A percentile compares a stretch with the other conserved stretches of the same genome.
These are phyloP conservation scores for Drosophila lacicola DNA, from an alignment of 2,888 invertebrate species.

Conservation along the genomic window DNA sequence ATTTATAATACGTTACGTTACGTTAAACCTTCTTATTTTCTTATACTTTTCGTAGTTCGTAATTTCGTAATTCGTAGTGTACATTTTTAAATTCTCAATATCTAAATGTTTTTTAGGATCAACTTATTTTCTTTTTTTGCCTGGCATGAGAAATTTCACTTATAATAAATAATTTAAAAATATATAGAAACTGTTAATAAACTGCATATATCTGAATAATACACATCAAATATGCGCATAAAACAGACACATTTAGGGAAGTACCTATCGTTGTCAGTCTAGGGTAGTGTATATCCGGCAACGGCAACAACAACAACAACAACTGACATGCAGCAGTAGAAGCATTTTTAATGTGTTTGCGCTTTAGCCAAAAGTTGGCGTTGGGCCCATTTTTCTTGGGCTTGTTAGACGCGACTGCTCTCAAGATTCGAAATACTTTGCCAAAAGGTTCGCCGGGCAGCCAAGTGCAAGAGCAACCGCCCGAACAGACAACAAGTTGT, in stretches of 20 bases:
- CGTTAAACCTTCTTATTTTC: no score
- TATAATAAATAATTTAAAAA: no score
- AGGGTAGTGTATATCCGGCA: constrained; percentile 22
- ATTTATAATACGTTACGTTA: no score
- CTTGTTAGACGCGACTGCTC: constrained; percentile 80
- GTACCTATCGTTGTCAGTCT: constrained; percentile 2
- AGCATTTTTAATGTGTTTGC: constrained; percentile 80
- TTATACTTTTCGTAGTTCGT: no score
- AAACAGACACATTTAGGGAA: not conserved
- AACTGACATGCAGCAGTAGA: constrained; percentile 52
- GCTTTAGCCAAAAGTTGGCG: constrained; percentile 80
- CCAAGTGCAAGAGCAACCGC: constrained; percentile 63
- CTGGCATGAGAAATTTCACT: no score
- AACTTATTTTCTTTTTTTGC: no score
- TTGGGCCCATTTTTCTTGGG: constrained; percentile 83
- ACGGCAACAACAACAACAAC: constrained; percentile 20
- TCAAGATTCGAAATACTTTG: constrained; percentile 67
- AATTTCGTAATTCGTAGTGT: no score
- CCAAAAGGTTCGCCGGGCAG: constrained; percentile 73
- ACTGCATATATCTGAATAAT: no score
- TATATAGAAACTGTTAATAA: no score
- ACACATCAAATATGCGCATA: not conserved
- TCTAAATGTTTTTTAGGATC: no score
- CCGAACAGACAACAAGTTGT: constrained; percentile 27
- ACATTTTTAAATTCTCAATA: no score